Conservation (phyloP, 1,140 invertebrate species). For the Neodiprion pinetum region DNA sequence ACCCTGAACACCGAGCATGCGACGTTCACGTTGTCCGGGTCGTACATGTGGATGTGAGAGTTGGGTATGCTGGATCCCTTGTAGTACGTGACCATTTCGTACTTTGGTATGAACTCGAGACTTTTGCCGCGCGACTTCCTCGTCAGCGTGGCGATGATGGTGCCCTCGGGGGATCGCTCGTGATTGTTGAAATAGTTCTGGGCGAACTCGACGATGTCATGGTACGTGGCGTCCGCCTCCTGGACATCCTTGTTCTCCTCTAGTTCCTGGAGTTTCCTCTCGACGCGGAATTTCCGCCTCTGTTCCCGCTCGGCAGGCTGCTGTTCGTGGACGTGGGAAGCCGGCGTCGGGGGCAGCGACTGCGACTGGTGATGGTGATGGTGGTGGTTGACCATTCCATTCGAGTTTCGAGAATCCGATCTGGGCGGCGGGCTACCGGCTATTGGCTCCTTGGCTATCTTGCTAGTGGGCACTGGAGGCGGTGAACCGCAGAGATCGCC, state of each 20-base stretch:
- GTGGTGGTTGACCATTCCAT: constrained; percentile 35
- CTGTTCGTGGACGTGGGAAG: constrained; percentile 18
- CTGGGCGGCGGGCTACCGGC: constrained; percentile 38
- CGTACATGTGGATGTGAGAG: constrained; percentile 94
- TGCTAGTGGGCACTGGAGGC: constrained; percentile 57
- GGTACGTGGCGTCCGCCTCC: constrained; percentile 66
- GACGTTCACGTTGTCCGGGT: constrained; percentile 90
- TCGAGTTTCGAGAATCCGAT: constrained; percentile 42
- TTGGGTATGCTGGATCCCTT: constrained; percentile 89
- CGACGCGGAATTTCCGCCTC: constrained; percentile 81
- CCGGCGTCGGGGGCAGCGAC: constrained; percentile 23
- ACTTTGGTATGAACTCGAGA: constrained; percentile 82
- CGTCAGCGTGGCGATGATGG: constrained; percentile 88
- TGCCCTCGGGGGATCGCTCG: constrained; percentile 83
- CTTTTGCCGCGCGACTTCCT: constrained; percentile 76
- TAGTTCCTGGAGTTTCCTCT: constrained; percentile 84
- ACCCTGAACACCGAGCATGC: constrained; percentile 92
- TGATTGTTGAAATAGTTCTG: constrained; percentile 93
- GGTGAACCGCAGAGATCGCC: constrained; percentile 62
- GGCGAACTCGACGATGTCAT: constrained; percentile 92
- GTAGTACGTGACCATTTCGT: constrained; percentile 92
- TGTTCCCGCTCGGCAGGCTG: constrained; percentile 71
- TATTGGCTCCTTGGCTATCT: constrained; percentile 45
- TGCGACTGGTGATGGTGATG: constrained; percentile 28
- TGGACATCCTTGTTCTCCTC: constrained; percentile 66